phyloP scores from a whole-genome alignment of 2,888 invertebrate species.

The Biston betularia region DNA sequence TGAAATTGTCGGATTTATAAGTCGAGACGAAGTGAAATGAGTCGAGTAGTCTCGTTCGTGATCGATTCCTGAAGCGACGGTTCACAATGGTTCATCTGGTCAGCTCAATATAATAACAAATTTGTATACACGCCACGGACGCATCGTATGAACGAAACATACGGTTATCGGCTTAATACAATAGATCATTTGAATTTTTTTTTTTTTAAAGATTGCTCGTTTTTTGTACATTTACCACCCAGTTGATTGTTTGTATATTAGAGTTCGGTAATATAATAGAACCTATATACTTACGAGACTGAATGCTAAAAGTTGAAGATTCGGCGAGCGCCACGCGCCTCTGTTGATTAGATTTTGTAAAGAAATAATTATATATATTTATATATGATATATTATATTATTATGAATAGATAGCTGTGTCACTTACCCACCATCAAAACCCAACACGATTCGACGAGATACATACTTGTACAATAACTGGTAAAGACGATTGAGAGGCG shows the following conservation, averaged over 20 bases:
- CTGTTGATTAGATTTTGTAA: constrained; percentile 34
- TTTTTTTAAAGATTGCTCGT: background rate
- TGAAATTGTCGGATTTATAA: background rate
- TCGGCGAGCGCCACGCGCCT: constrained; percentile 41
- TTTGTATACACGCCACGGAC: constrained; percentile 34
- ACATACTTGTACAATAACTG: constrained; percentile 32
- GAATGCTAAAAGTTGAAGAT: constrained; percentile 34
- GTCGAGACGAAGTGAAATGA: constrained; percentile 2
- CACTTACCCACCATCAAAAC: constrained; percentile 44
- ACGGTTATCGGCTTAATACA: constrained; percentile 34
- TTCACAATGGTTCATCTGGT: background rate
- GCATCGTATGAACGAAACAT: constrained; percentile 28
- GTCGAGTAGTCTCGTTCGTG: constrained; percentile 2
- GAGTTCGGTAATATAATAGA: constrained; percentile 36
- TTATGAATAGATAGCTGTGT: constrained; percentile 41
- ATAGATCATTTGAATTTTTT: constrained; percentile 13
- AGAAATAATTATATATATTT: constrained; percentile 17
- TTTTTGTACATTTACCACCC: background rate
- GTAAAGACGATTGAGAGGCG: constrained; percentile 34
- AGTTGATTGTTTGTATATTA: constrained; percentile 40
- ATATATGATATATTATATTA: constrained; percentile 23
- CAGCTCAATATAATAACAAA: background rate
- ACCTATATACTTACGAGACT: constrained; percentile 40
- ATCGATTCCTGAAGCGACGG: background rate
- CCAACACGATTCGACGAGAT: constrained; percentile 17